Conservation (phyloP, 2,113 vertebrate species). For the Psephotus haematonotus region DNA sequence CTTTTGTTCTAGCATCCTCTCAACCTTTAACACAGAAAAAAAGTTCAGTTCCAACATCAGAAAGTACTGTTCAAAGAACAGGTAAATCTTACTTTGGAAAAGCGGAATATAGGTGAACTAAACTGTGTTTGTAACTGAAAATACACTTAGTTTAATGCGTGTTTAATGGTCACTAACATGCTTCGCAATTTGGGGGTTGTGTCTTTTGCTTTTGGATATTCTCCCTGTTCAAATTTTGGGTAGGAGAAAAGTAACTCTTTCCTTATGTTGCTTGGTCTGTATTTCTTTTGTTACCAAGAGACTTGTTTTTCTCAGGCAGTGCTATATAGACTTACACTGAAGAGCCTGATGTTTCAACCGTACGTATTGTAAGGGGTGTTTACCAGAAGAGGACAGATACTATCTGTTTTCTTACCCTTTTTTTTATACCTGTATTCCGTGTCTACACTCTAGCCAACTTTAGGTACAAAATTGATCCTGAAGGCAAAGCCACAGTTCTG, state of each 20-base stretch:
- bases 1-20: slow-evolving; percentile 73
- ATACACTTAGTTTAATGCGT: neutral
- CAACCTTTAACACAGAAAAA: slow-evolving; percentile 78
- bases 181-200: neutral
- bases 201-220: neutral
- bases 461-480: neutral
- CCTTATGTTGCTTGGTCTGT: neutral
- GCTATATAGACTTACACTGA: neutral
- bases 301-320: rapidly evolving
- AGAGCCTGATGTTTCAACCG: neutral
- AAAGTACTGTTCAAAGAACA: slow-evolving; percentile 77
- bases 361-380: neutral
- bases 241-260: neutral
- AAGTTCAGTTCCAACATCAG: slow-evolving; percentile 69
- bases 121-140: neutral
- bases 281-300: neutral
- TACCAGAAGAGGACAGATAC: neutral
- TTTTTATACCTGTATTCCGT: neutral
- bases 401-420: neutral
- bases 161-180: neutral
- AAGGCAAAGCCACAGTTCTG: neutral
- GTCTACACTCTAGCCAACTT: neutral
- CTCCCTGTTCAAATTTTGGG: neutral
- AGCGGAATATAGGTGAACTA: neutral
- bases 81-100: slow-evolving; percentile 68